phyloP scores from a whole-genome alignment of 37 sponge, comb jelly and placozoan genomes.

The Corticium candelabrum region DNA sequence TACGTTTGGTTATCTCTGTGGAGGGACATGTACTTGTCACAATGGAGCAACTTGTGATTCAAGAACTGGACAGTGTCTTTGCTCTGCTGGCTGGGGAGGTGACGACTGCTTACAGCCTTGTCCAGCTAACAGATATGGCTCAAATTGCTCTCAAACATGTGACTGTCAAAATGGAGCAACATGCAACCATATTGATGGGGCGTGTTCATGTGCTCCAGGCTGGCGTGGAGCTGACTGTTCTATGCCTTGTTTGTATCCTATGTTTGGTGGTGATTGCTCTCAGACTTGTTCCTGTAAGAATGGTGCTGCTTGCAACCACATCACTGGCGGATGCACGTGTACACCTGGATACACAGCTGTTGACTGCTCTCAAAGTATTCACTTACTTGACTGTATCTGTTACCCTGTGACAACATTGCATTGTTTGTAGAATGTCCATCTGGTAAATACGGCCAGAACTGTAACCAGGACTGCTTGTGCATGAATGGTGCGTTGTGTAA shows the following conservation, averaged over 20 bases:
- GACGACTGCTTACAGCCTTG: not conserved
- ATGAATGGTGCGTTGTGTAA: not conserved
- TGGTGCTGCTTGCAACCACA: not conserved
- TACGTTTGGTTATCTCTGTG: too few relatives aligned
- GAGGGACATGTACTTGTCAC: not conserved
- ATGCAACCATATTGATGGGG: not conserved
- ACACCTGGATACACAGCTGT: constrained; percentile 7
- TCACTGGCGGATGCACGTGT: not conserved
- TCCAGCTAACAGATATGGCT: not conserved
- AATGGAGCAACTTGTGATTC: not conserved
- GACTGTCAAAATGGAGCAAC: not conserved
- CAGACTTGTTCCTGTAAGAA: not conserved
- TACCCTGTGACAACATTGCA: not conserved
- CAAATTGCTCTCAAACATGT: not conserved
- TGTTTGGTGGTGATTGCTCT: not conserved
- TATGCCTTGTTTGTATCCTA: not conserved
- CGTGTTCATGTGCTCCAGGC: not conserved
- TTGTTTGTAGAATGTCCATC: not conserved
- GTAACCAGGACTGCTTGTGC: not conserved
- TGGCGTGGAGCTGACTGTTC: not conserved
- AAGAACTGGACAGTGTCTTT: not conserved
- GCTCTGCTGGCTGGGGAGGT: not conserved
- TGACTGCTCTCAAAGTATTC: not conserved
- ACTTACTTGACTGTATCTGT: not conserved
- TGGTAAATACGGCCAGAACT: not conserved